phyloP scores from a whole-genome alignment of 2,797 vertebrate genomes.

The Lophius americanus region DNA sequence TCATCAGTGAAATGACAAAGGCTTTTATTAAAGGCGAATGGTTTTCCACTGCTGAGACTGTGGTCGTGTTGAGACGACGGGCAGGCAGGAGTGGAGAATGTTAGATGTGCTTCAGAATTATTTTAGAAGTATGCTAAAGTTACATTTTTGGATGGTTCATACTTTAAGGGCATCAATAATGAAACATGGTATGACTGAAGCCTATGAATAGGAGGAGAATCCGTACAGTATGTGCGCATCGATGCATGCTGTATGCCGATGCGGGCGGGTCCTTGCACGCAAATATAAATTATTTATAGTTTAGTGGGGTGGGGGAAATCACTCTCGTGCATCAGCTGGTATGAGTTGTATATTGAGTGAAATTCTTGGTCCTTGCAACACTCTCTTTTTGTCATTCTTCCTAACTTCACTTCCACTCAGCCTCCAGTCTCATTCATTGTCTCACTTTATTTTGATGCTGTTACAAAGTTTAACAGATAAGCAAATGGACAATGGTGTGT shows the following conservation, averaged over 20 bases:
- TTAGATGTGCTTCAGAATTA: not conserved
- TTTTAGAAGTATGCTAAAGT: not conserved
- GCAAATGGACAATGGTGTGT: constrained; percentile 27
- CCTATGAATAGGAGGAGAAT: not conserved
- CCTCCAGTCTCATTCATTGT: constrained; percentile 13
- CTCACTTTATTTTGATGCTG: constrained; percentile 46
- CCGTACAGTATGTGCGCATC: not conserved
- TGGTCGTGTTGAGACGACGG: no score
- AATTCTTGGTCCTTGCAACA: constrained; percentile 5
- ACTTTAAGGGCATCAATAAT: not conserved
- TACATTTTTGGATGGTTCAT: not conserved
- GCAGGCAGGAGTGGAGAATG: not conserved
- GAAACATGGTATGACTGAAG: not conserved
- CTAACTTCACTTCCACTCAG: not conserved
- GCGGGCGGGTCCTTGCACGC: constrained; percentile 35
- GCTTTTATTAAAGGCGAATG: constrained; percentile 27
- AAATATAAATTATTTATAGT: constrained; percentile 59
- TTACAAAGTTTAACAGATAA: constrained; percentile 41
- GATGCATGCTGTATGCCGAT: constrained; percentile 16
- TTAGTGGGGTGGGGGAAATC: constrained; percentile 24
- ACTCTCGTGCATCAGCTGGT: constrained; percentile 11
- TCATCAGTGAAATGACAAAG: constrained; percentile 34
- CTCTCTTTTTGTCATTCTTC: not conserved
- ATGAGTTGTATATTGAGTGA: constrained; percentile 44
- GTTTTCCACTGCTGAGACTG: constrained; percentile 20